Evolutionary conservation across 2,797 vertebrate species (phyloP), one percentile per base, ranked within the genome.

Genomic region (Oreochromis mossambicus): DNA sequence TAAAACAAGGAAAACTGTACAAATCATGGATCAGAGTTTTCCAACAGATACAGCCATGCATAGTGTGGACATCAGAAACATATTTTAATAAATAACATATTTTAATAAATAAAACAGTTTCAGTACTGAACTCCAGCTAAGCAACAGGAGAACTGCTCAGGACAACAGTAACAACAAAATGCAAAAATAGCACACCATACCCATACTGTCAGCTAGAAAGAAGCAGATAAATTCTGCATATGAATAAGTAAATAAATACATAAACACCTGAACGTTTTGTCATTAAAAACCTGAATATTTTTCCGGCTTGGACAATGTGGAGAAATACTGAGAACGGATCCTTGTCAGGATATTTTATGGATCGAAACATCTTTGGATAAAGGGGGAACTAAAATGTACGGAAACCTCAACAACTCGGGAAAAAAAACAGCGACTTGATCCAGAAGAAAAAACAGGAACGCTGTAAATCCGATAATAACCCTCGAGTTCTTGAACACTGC

Each of bases 131-230:
- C 76, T 79, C 12, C 61, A 78, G 68, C 84, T 76, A 81, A 70
- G 80, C 88, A 85, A 83, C 86, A 87, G 93, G 86, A 79, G 48
- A 90, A 77, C 41, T 21, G 51, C 83, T 89, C 75, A 36, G 76
- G 86, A 87, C 77, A 82, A 88, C 77, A 78, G 38, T 84, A 36
- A 83, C 70, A 83, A 78, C 43, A 78, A 5, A 87, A 88, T 21
- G 85, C 48, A 82, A 38, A 87, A 81, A 46, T 17, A 83, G 87
- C 70, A 83, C 29, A 54, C 13, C 32, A 54, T 41, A 81, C 10
- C 46, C 6, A 55, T 10, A 7, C 19, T 46, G n/a, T 56, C 12
- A 12, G 8, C 8, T 36, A 38, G 6, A 19, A 61, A 8, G 1
- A 78, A 70, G 19, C 10, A n/a, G 76, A 88, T 75, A 79, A 68